Evolutionary conservation across 2,113 vertebrate species (phyloP).

Genomic region (Brachypteracias leptosomus): DNA sequence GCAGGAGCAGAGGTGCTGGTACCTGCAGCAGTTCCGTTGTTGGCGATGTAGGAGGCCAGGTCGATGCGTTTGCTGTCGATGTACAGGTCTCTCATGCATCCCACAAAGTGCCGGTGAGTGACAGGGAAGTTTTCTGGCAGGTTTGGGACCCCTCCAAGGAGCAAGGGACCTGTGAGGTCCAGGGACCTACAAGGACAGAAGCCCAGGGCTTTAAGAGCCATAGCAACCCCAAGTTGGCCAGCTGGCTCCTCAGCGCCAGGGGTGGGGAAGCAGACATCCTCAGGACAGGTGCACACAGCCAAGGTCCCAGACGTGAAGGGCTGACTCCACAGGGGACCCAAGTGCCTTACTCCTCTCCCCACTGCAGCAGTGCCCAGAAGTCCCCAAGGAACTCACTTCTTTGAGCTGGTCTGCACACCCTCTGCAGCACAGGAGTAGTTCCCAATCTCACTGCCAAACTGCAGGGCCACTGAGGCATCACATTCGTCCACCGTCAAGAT

Average conservation of each 20-base stretch:
- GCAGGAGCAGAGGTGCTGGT: neutral
- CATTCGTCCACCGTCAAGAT: constrained; percentile 93
- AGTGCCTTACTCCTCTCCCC: neutral
- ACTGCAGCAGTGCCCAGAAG: neutral
- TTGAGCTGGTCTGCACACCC: constrained; percentile 93
- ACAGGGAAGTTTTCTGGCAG: constrained; percentile 95
- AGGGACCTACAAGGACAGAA: constrained; percentile 81
- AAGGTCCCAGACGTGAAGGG: neutral
- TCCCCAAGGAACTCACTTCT: constrained; percentile 85
- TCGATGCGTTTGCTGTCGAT: constrained; percentile 91
- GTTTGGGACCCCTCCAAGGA: constrained; percentile 95
- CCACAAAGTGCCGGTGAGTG: constrained; percentile 89
- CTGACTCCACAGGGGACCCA: neutral
- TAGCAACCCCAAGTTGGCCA: neutral
- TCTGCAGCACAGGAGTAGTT: constrained; percentile 97
- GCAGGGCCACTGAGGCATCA: constrained; percentile 88
- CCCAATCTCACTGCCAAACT: constrained; percentile 88
- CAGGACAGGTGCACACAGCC: neutral
- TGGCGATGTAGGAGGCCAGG: constrained; percentile 92
- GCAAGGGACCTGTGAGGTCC: constrained; percentile 95
- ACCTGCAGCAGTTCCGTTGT: constrained; percentile 93
- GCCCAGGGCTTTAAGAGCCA: neutral
- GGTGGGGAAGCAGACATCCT: neutral
- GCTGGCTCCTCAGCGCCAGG: neutral
- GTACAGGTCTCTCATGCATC: constrained; percentile 95